Evolutionary conservation across 2,113 vertebrate species (phyloP), one percentile per base, ranked within the genome.

Genomic region (Rhabdornis inornatus): DNA sequence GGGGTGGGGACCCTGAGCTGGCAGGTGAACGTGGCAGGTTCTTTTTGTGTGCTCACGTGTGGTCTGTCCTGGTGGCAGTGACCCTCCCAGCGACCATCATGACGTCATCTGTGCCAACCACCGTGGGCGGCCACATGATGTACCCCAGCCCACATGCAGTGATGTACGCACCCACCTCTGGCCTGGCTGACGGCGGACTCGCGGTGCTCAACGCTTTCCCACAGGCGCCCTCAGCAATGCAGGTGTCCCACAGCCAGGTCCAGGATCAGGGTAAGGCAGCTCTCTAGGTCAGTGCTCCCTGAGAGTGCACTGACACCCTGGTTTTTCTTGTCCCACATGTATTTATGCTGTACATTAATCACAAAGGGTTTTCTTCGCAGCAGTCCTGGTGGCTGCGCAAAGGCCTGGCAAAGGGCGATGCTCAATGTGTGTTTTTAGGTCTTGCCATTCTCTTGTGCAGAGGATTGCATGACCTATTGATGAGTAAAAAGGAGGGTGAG

Each of bases 121-220:
- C 99, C 6, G 98, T 99, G 97, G 98, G 99, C 14, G 99, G 99
- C 97, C 99, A 99, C 98, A 99, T 99, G 99, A 99, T 99, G 99
- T 99, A 99, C 97, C 98, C 98, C 94, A 99, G 99, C 90, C 98
- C 99, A 19, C 99, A 99, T 22, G 98, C 99, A 0, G 98, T 99
- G 95, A 99, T 99, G 99, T 99, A 99, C 11, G 98, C 99, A 5
- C 99, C 99, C 85, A 99, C 98, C 24, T 99, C 99, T 5, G 96
- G 98, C 70, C 98, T 99, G 90, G 77, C 98, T 1, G 99, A 99
- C 20, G 99, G 99, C 28, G 98, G 99, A 39, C 98, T 99, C 60
- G 98, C 99, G 3, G 99, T 99, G 98, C 99, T 99, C 97, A 99
- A 99, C 91, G 99, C 99, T 96, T 99, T 99, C 97, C 99, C 99